These are phyloP conservation scores for Melanotus villosus DNA, from an alignment of 2,888 invertebrate species.

Conservation along the genomic window DNA sequence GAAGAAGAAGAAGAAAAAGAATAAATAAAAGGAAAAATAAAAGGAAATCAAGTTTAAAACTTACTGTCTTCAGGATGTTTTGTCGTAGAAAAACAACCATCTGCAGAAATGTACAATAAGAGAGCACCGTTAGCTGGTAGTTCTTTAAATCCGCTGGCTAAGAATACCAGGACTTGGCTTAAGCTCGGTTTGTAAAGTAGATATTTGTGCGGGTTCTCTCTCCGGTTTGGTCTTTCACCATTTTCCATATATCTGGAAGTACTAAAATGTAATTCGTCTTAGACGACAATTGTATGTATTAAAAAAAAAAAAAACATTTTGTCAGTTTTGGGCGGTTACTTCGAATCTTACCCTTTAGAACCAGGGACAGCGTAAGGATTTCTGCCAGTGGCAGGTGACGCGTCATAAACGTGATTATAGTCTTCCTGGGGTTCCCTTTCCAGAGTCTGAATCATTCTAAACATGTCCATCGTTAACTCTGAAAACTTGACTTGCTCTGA, in stretches of 20 bases:
- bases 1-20: too few species aligned
- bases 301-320: too few species aligned
- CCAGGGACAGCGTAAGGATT: conserved; percentile 70
- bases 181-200: conserved; percentile 95
- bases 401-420: conserved; percentile 80
- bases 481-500: conserved; percentile 97
- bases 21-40: background rate
- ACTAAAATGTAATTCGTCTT: conserved; percentile 39
- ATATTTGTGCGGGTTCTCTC: conserved; percentile 97
- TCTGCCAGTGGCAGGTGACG: conserved; percentile 79
- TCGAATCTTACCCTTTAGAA: conserved; percentile 63
- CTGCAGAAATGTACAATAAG: conserved; percentile 94
- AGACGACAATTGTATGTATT: too few species aligned
- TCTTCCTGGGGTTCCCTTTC: conserved; percentile 93
- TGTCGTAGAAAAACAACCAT: conserved; percentile 86
- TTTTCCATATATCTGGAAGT: conserved; percentile 74
- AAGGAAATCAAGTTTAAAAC: too few species aligned
- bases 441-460: conserved; percentile 94
- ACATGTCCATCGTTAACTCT: conserved; percentile 98
- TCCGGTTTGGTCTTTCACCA: conserved; percentile 77
- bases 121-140: conserved; percentile 92
- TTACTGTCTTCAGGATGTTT: conserved; percentile 93
- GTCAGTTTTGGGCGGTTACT: too few species aligned
- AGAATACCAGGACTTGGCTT: conserved; percentile 93
- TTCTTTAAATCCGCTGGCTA: conserved; percentile 94